phyloP scores from a whole-genome alignment of 2,797 vertebrate genomes.

The Tokudaia tokunoshimensis region DNA sequence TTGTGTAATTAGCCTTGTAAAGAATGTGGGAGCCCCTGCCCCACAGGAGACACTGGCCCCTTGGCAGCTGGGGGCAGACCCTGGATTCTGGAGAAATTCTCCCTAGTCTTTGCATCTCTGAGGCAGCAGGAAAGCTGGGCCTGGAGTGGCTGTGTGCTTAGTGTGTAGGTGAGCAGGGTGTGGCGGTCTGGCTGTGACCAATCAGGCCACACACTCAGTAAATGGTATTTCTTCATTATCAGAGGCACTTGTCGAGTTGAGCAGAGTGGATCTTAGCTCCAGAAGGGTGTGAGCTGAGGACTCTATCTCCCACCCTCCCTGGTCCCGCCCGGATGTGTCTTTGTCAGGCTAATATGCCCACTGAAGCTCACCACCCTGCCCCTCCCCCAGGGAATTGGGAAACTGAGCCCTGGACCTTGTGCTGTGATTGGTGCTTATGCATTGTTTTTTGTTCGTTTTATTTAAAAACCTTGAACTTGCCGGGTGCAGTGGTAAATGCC shows the following conservation, averaged over 20 bases:
- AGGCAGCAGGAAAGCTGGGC: neutral
- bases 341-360: neutral
- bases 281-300: neutral
- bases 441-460: neutral
- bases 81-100: neutral
- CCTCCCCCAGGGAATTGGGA: neutral
- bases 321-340: neutral
- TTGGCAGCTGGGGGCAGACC: neutral
- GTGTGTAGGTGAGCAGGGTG: neutral
- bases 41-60: neutral
- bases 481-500: neutral
- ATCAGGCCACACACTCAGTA: neutral
- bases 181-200: neutral
- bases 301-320: neutral
- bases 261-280: neutral
- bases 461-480: neutral
- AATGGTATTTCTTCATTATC: neutral
- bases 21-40: neutral
- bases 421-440: neutral
- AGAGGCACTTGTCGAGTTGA: neutral
- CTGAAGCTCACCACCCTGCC: neutral
- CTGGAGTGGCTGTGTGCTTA: too few species aligned
- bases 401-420: accelerated
- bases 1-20: accelerated
- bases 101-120: neutral